phyloP scores from a whole-genome alignment of 2,888 invertebrate species.

The Julus scandinavius region DNA sequence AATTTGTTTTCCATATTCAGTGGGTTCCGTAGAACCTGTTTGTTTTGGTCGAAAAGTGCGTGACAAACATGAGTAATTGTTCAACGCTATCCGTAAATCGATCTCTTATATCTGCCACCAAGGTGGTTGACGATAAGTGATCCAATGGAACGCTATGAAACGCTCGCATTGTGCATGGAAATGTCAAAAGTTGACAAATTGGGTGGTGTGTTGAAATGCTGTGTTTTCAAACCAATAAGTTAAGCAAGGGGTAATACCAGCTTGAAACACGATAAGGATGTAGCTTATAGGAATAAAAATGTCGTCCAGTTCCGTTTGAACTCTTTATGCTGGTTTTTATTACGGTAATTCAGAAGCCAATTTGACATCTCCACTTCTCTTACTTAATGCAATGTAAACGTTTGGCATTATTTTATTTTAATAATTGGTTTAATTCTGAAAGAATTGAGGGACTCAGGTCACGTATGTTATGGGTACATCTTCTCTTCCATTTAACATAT shows the following conservation, averaged over 20 bases:
- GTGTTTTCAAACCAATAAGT: background rate
- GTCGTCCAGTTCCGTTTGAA: background rate
- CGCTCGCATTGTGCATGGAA: background rate
- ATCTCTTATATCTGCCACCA: background rate
- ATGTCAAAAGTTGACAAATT: conserved; percentile 4
- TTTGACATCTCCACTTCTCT: too few relatives aligned
- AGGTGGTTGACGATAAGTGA: background rate
- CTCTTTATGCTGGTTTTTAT: background rate
- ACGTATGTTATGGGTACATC: too few relatives aligned
- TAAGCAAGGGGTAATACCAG: background rate
- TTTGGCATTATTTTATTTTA: too few relatives aligned
- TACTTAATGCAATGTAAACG: too few relatives aligned
- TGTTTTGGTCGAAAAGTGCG: background rate
- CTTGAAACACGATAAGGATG: too few relatives aligned
- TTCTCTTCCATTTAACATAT: too few relatives aligned
- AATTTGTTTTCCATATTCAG: conserved; percentile 31
- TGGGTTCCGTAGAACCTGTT: background rate
- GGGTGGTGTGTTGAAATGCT: background rate
- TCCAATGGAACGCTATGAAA: background rate
- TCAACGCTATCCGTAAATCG: background rate
- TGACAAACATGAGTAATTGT: background rate
- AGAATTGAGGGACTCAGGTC: too few relatives aligned
- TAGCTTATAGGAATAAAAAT: background rate
- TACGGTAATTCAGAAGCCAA: background rate
- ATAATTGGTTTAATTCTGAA: too few relatives aligned